A percentile compares a stretch with the other conserved stretches of the same genome.
Conservation (phyloP, 2,888 invertebrate species). For the Scrobipalpa atriplicella region DNA sequence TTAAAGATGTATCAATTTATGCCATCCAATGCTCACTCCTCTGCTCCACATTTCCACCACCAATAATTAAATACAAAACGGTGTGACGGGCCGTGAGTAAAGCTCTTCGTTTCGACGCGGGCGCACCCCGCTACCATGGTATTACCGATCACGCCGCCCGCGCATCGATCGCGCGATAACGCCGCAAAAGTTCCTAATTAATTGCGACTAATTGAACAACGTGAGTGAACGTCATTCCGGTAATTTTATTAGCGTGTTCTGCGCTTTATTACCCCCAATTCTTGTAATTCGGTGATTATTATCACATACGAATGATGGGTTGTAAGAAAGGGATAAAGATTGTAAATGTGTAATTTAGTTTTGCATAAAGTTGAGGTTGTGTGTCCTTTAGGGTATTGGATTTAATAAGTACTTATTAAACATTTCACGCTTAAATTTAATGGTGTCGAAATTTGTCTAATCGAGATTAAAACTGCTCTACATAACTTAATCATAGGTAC, state of each 20-base stretch:
- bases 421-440: conserved; percentile 6
- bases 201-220: conserved; percentile 70
- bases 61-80: conserved; percentile 37
- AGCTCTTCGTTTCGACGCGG: conserved; percentile 71
- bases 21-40: conserved; percentile 6
- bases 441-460: not conserved
- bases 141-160: conserved; percentile 58
- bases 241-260: conserved; percentile 43
- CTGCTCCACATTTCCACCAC: not conserved
- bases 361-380: not conserved
- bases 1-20: too few species aligned
- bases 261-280: conserved; percentile 23
- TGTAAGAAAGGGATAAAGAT: conserved; percentile 9
- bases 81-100: conserved; percentile 76
- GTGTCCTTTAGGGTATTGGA: not conserved
- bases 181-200: conserved; percentile 64
- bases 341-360: not conserved
- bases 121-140: conserved; percentile 57
- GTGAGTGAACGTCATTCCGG: conserved; percentile 53
- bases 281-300: conserved; percentile 12
- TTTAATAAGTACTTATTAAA: conserved; percentile 6
- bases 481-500: not conserved
- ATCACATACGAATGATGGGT: conserved; percentile 10
- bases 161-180: conserved; percentile 62
- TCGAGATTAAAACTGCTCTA: not conserved